phyloP scores from a whole-genome alignment of 2,888 invertebrate genomes.

The Amphipyra tragopoginis region DNA sequence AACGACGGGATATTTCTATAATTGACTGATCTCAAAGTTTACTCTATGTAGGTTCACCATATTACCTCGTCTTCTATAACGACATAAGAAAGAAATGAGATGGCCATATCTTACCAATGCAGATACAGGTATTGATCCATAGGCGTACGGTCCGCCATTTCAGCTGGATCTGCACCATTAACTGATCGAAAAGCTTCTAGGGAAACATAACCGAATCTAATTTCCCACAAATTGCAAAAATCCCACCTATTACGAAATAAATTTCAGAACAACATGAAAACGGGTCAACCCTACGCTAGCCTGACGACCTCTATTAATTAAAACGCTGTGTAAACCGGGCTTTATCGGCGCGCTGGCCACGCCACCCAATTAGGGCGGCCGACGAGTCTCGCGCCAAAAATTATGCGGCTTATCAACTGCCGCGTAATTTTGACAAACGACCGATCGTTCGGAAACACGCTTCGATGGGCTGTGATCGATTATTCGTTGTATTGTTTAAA shows the following conservation, averaged over 20 bases:
- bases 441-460: conserved; percentile 76
- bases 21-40: too few relatives aligned
- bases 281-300: conserved; percentile 68
- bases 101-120: too few relatives aligned
- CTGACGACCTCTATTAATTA: conserved; percentile 88
- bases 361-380: conserved; percentile 84
- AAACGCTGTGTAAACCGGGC: conserved; percentile 88
- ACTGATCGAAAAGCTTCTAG: too few relatives aligned
- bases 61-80: too few relatives aligned
- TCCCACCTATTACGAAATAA: conserved; percentile 4
- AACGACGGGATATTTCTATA: too few relatives aligned
- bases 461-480: conserved; percentile 77
- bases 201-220: too few relatives aligned
- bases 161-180: too few relatives aligned
- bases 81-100: too few relatives aligned
- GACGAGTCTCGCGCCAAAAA: conserved; percentile 84
- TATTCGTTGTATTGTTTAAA: conserved; percentile 67
- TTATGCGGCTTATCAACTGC: conserved; percentile 87
- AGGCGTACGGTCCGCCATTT: too few relatives aligned
- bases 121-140: too few relatives aligned
- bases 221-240: too few relatives aligned
- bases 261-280: conserved; percentile 5
- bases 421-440: conserved; percentile 87
- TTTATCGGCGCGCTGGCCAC: conserved; percentile 82
- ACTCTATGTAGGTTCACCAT: too few relatives aligned